A percentile compares a stretch with the other conserved stretches of the same genome.
Evolutionary conservation across 2,888 invertebrate genomes (phyloP).

Genomic region (Dendrolimus pini): DNA sequence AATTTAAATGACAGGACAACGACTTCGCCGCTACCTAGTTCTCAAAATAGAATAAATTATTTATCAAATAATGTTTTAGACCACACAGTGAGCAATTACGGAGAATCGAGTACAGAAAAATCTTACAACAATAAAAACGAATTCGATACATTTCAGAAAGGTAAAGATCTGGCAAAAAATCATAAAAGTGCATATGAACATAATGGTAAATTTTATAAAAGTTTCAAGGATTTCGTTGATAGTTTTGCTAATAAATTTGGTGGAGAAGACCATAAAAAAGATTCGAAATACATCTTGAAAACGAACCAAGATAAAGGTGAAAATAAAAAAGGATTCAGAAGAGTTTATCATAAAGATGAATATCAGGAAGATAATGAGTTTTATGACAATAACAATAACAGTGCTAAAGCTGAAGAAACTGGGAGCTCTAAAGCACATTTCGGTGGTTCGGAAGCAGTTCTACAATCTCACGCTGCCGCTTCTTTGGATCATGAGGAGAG

Average conservation of each 20-base stretch:
- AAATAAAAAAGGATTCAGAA: constrained; percentile 52
- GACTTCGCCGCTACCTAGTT: not conserved
- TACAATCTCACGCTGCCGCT: constrained; percentile 37
- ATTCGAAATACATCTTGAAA: constrained; percentile 33
- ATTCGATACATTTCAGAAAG: constrained; percentile 30
- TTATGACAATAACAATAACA: constrained; percentile 50
- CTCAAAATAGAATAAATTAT: not conserved
- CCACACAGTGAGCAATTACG: not conserved
- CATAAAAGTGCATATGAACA: constrained; percentile 25
- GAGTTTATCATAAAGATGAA: constrained; percentile 62
- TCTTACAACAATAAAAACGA: constrained; percentile 21
- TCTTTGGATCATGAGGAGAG: constrained; percentile 27
- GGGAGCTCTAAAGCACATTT: constrained; percentile 30
- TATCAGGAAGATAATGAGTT: constrained; percentile 62
- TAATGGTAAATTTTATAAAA: constrained; percentile 28
- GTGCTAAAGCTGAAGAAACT: constrained; percentile 34
- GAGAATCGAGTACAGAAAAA: constrained; percentile 24
- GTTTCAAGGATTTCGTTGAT: constrained; percentile 50
- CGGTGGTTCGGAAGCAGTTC: constrained; percentile 40
- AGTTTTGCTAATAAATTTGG: constrained; percentile 54
- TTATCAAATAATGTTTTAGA: not conserved
- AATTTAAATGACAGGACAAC: not conserved
- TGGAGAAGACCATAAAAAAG: constrained; percentile 36
- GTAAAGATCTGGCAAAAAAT: constrained; percentile 23
- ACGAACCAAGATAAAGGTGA: constrained; percentile 47